Base-by-base conservation (phyloP, 2,113 vertebrate genomes). In the Electrona antarctica region DNA sequence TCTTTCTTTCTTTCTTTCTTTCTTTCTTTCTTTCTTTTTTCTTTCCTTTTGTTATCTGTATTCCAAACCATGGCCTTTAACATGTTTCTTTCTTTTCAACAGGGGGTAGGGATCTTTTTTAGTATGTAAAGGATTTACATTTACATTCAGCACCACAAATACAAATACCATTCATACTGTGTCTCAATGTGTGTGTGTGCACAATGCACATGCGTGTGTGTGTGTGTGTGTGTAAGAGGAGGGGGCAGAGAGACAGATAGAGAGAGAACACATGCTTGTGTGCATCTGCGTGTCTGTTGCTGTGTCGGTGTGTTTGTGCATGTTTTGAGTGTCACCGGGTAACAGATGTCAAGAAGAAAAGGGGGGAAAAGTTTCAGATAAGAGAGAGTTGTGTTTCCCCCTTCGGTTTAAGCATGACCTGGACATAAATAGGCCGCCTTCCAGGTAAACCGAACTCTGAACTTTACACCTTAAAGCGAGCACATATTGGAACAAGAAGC, bases 41-140 rank as follows among this genome's bases (percentile, higher is more conserved):
- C 41, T 73, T 80, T 21, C 21, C 61, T 76, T 77, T 46, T 60
- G 47, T 88, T 86, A 67, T 84, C 64, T 88, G 77, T 80, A 71
- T 78, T 84, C 65, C 74, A 74, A 70, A 57, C 67, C 71, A 74
- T 84, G 70, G 77, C 71, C 73, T 73, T 80, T 88, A 88, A 89
- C 86, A 71, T 79, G 76, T 64, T 85, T 79, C 64, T 86, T 89
- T 85, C 79, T 85, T 87, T 86, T 76, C 84, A 85, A 87, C 89
- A 69, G 88, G 75, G 87, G 80, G 74, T 55, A 47, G 79, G 69
- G 64, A 50, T 62, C 47, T 68, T 21, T 21, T 21, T 64, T 65
- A 41, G 67, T 57, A 71, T 46, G 50, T 49, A 61, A 60, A 69
- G 60, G 41, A 61, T 66, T 21, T 68, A 76, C 80, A 80, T 67